A percentile compares a stretch with the other conserved stretches of the same genome.
These are phyloP conservation scores for Calephelis nemesis DNA, from an alignment of 1,140 invertebrate genomes.

Conservation along the genomic window DNA sequence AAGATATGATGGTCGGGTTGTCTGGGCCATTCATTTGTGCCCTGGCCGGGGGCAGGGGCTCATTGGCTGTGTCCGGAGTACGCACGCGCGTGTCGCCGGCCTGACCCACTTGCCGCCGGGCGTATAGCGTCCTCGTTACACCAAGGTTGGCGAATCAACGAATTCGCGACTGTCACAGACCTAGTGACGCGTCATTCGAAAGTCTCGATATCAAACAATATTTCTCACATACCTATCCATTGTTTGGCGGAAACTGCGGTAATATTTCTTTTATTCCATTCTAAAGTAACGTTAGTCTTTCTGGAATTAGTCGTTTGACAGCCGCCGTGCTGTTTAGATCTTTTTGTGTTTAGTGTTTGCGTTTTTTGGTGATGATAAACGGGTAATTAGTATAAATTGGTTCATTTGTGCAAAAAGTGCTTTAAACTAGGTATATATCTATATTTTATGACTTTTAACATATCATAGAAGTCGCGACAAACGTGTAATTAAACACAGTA, in stretches of 20 bases:
- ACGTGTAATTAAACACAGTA: constrained; percentile 1
- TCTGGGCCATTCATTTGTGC: constrained; percentile 62
- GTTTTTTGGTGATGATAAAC: not conserved
- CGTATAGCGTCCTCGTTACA: constrained; percentile 59
- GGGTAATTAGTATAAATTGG: too few species aligned
- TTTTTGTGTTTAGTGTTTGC: not conserved
- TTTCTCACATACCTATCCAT: not conserved
- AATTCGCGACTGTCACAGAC: constrained; percentile 57
- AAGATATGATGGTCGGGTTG: constrained; percentile 48
- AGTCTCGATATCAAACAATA: constrained; percentile 8
- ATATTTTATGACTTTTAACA: too few species aligned
- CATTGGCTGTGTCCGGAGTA: constrained; percentile 67
- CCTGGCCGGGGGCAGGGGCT: constrained; percentile 66
- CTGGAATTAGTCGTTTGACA: too few species aligned
- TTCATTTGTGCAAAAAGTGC: too few species aligned
- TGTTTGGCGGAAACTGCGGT: too few species aligned
- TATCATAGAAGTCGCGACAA: not conserved
- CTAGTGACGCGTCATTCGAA: constrained; percentile 46
- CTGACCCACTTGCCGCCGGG: constrained; percentile 64
- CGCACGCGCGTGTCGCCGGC: constrained; percentile 65
- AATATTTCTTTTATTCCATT: not conserved
- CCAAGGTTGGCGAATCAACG: constrained; percentile 71
- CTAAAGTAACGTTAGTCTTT: not conserved
- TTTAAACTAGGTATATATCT: too few species aligned
- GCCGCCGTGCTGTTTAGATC: too few species aligned